These are phyloP conservation scores for Melipona quadrifasciata DNA, from an alignment of 1,140 invertebrate genomes.

Conservation along the genomic window DNA sequence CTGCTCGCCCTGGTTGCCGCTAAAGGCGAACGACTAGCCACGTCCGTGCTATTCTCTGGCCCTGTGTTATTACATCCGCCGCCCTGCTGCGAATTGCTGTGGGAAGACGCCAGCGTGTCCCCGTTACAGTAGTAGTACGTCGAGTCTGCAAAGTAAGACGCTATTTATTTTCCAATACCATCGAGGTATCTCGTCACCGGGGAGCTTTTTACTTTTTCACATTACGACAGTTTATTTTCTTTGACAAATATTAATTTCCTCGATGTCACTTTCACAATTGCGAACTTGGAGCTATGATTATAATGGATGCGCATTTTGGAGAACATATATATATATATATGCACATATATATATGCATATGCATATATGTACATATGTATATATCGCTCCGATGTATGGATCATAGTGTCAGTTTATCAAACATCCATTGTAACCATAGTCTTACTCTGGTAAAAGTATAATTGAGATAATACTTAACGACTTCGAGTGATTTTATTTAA, in stretches of 20 bases:
- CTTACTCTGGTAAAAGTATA: not conserved
- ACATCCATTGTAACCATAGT: not conserved
- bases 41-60: constrained; percentile 78
- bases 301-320: not conserved
- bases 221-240: not conserved
- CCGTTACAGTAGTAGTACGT: constrained; percentile 86
- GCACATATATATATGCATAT: too few relatives aligned
- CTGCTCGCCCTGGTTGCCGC: constrained; percentile 88
- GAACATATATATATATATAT: too few relatives aligned
- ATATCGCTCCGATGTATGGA: not conserved
- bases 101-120: constrained; percentile 82
- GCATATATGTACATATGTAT: too few relatives aligned
- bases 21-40: constrained; percentile 85
- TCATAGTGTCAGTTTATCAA: not conserved
- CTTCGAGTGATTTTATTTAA: not conserved
- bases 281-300: not conserved
- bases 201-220: not conserved
- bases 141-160: constrained; percentile 80
- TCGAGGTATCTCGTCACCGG: not conserved
- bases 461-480: not conserved
- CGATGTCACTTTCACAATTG: not conserved
- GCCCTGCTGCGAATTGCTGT: constrained; percentile 77
- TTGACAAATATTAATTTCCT: not conserved
- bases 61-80: constrained; percentile 73
- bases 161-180: not conserved